These are phyloP conservation scores for Pandion haliaetus DNA, from an alignment of 2,113 vertebrate genomes.

Conservation along the genomic window DNA sequence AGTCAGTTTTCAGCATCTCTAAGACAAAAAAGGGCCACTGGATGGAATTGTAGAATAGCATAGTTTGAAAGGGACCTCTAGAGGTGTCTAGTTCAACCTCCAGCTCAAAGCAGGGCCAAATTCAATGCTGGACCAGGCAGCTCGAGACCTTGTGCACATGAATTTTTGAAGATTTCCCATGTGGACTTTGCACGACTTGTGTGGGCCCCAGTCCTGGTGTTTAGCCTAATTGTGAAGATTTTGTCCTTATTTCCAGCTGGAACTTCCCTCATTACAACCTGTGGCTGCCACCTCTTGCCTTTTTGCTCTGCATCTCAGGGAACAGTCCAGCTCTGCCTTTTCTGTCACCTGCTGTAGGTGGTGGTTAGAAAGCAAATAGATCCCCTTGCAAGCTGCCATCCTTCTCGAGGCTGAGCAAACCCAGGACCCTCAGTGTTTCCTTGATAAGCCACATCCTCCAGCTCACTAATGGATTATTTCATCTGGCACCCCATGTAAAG, in stretches of 20 bases:
- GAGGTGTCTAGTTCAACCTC: not conserved
- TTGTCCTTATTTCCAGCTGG: not conserved
- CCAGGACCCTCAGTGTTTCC: not conserved
- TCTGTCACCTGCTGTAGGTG: not conserved
- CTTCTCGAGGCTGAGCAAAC: not conserved
- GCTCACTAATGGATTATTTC: not conserved
- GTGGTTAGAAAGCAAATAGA: not conserved
- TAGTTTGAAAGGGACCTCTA: not conserved
- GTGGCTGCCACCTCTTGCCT: not conserved
- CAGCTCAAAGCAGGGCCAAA: not conserved
- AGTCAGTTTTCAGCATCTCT: not conserved
- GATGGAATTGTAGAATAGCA: not conserved
- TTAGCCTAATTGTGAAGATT: not conserved
- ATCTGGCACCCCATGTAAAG: not conserved
- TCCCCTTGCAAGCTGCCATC: not conserved
- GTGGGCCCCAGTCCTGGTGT: not conserved
- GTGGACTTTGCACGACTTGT: not conserved
- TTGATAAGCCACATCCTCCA: not conserved
- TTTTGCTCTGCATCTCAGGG: not conserved
- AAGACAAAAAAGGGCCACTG: not conserved
- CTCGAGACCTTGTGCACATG: accelerated
- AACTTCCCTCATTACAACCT: not conserved
- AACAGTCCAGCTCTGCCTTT: not conserved
- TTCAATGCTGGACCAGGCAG: not conserved
- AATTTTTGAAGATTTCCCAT: not conserved